phyloP scores from a whole-genome alignment of 2,888 invertebrate species.

The Hoplodrina blanda region DNA sequence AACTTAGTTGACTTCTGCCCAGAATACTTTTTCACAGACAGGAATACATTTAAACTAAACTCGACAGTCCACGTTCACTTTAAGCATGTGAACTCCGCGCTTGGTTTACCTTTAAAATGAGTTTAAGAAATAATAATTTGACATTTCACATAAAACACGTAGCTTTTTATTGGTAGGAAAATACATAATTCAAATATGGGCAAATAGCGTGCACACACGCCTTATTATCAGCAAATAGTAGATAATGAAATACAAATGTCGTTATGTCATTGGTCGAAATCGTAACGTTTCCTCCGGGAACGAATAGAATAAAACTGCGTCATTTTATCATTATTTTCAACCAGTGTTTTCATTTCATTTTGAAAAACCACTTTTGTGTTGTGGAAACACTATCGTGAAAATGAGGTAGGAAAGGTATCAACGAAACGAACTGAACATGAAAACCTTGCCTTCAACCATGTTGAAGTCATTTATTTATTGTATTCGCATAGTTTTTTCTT shows the following conservation, averaged over 20 bases:
- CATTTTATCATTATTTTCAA: neutral
- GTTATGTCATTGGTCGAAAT: constrained; percentile 74
- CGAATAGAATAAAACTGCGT: constrained; percentile 15
- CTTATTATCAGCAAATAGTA: constrained; percentile 75
- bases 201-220: constrained; percentile 79
- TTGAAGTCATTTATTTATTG: too few relatives aligned
- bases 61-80: constrained; percentile 14
- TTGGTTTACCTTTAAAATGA: constrained; percentile 15
- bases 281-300: fast-evolving
- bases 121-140: constrained; percentile 27
- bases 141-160: constrained; percentile 29
- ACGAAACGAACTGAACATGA: too few relatives aligned
- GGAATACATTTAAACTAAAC: constrained; percentile 38
- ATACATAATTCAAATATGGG: fast-evolving
- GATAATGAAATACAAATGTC: constrained; percentile 81
- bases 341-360: neutral
- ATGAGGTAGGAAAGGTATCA: too few relatives aligned
- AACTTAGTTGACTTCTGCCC: constrained; percentile 18
- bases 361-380: too few relatives aligned
- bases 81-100: neutral
- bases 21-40: constrained; percentile 24
- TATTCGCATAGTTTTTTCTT: too few relatives aligned
- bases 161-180: constrained; percentile 37
- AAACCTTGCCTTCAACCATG: too few relatives aligned
- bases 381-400: too few relatives aligned